Evolutionary conservation across 2,113 vertebrate species (phyloP).

Genomic region (Podarcis raffonei): DNA sequence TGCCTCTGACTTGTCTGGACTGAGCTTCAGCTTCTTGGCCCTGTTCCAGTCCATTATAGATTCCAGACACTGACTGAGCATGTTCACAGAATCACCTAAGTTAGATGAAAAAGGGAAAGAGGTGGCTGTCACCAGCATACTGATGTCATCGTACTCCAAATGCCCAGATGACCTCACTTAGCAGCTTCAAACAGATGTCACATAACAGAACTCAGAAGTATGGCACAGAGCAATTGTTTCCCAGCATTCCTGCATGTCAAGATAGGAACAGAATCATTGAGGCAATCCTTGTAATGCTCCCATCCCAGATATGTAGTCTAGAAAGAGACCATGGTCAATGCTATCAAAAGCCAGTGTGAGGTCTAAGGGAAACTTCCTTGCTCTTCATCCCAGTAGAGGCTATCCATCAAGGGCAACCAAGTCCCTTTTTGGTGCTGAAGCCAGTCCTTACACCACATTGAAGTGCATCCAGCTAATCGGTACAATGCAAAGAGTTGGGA

Average conservation of each 20-base stretch:
- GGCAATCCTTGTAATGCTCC: too few species aligned
- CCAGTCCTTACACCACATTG: background rate
- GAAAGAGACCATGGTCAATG: background rate
- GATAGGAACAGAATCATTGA: too few species aligned
- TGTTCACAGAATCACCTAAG: background rate
- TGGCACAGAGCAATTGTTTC: background rate
- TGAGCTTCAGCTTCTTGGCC: background rate
- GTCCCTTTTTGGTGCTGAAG: background rate
- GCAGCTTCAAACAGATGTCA: background rate
- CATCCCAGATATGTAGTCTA: background rate
- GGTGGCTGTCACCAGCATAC: background rate
- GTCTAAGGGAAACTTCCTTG: background rate
- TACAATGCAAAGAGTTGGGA: background rate
- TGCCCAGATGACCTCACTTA: background rate
- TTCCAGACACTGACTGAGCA: background rate
- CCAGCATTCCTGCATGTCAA: background rate
- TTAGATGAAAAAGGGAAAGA: background rate
- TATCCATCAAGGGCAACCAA: background rate
- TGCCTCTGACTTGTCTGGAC: background rate
- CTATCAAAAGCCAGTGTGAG: background rate
- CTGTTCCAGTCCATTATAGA: background rate
- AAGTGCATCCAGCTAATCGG: background rate
- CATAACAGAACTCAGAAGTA: background rate
- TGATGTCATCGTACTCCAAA: background rate
- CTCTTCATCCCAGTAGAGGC: background rate